Evolutionary conservation across 1,140 invertebrate genomes (phyloP).

Genomic region (Tetraneura akinire): DNA sequence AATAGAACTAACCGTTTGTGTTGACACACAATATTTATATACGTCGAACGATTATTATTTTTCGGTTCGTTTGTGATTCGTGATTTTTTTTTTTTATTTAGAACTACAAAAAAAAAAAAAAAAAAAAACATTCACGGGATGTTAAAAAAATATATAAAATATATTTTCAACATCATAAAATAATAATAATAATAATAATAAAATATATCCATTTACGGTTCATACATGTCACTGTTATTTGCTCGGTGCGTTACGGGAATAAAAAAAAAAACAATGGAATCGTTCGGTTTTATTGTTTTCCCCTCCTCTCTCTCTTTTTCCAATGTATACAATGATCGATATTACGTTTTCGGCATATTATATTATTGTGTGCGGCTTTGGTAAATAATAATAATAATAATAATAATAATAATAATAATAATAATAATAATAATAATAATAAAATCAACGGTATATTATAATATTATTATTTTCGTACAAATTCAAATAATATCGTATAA

Average conservation of each 20-base stretch:
- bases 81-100: background rate
- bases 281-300: slow-evolving; percentile 7
- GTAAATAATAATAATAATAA: too few relatives aligned
- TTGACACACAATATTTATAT: background rate
- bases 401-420: too few relatives aligned
- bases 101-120: too few relatives aligned
- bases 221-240: background rate
- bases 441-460: background rate
- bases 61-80: background rate
- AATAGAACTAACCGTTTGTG: background rate
- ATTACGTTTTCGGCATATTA: background rate
- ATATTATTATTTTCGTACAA: background rate
- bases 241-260: background rate
- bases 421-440: too few relatives aligned
- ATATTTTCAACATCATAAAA: too few relatives aligned
- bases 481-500: background rate
- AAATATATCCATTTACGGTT: background rate
- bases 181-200: too few relatives aligned
- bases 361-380: background rate
- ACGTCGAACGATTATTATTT: background rate
- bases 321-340: slow-evolving; percentile 22
- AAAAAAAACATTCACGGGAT: background rate
- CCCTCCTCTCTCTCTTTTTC: too few relatives aligned
- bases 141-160: too few relatives aligned
- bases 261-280: slow-evolving; percentile 43